Conservation (phyloP, 2,888 invertebrate genomes). For the Melanostoma mellinum region DNA sequence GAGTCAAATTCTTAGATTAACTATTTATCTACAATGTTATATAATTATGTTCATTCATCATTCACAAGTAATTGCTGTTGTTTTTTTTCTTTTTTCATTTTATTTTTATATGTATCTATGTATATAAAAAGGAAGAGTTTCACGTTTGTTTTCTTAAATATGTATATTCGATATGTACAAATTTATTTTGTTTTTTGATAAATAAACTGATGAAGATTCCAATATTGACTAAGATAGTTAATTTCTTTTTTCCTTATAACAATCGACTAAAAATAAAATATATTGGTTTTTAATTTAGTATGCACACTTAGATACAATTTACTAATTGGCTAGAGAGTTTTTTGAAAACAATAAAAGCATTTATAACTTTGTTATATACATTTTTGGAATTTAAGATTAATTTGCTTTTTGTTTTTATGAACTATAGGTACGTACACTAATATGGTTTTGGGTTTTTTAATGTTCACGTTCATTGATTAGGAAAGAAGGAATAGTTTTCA, state of each 20-base stretch:
- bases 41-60: slow-evolving; percentile 58
- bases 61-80: slow-evolving; percentile 30
- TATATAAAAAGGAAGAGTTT: slow-evolving; percentile 69
- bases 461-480: slow-evolving; percentile 34
- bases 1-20: slow-evolving; percentile 14
- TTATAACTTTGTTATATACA: slow-evolving; percentile 51
- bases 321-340: slow-evolving; percentile 55
- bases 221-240: slow-evolving; percentile 40
- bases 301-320: slow-evolving; percentile 63
- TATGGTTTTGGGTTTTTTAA: slow-evolving; percentile 7
- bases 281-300: slow-evolving; percentile 36
- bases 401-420: slow-evolving; percentile 15
- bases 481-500: slow-evolving; percentile 17
- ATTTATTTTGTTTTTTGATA: slow-evolving; percentile 43
- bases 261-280: slow-evolving; percentile 6
- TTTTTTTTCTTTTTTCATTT: neutral
- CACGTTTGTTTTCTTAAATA: slow-evolving; percentile 32
- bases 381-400: slow-evolving; percentile 26
- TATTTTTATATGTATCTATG: slow-evolving; percentile 10
- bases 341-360: slow-evolving; percentile 47
- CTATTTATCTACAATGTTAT: slow-evolving; percentile 26
- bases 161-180: slow-evolving; percentile 67
- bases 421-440: slow-evolving; percentile 45
- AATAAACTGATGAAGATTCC: slow-evolving; percentile 21
- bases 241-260: slow-evolving; percentile 15